These are phyloP conservation scores for Gopherus flavomarginatus DNA, from an alignment of 2,113 vertebrate species.

Conservation along the genomic window DNA sequence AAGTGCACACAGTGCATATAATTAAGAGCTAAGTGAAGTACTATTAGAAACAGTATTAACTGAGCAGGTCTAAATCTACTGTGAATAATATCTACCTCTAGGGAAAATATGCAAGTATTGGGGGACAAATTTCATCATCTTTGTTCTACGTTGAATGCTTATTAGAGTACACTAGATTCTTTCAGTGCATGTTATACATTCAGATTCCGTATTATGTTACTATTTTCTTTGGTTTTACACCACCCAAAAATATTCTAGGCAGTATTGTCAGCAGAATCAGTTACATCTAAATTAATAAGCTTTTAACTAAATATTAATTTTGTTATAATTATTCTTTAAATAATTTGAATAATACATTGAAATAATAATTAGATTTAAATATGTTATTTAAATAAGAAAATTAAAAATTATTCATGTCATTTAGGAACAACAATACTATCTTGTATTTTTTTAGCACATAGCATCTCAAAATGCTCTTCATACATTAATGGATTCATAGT, in stretches of 20 bases:
- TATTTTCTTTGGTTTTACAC: constrained; percentile 44
- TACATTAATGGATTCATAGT: neutral
- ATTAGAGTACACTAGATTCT: neutral
- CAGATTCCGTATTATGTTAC: neutral
- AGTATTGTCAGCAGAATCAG: constrained; percentile 18
- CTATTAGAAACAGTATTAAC: constrained; percentile 11
- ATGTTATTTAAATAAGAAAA: neutral
- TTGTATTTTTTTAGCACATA: neutral
- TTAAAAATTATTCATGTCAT: constrained; percentile 1
- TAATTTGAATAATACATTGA: neutral
- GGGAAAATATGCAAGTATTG: neutral
- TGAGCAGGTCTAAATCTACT: neutral
- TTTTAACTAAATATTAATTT: constrained; percentile 4
- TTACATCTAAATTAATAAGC: constrained; percentile 24
- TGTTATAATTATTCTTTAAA: constrained; percentile 37
- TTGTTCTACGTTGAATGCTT: constrained; percentile 23
- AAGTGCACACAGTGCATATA: neutral
- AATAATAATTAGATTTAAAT: neutral
- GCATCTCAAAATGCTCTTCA: neutral
- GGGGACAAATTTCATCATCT: constrained; percentile 25
- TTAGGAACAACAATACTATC: constrained; percentile 4
- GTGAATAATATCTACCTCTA: constrained; percentile 18
- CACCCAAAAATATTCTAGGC: constrained; percentile 12
- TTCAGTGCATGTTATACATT: neutral
- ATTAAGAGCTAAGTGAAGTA: neutral